Conservation (phyloP, 1,140 invertebrate genomes). For the Drosophila guanche region DNA sequence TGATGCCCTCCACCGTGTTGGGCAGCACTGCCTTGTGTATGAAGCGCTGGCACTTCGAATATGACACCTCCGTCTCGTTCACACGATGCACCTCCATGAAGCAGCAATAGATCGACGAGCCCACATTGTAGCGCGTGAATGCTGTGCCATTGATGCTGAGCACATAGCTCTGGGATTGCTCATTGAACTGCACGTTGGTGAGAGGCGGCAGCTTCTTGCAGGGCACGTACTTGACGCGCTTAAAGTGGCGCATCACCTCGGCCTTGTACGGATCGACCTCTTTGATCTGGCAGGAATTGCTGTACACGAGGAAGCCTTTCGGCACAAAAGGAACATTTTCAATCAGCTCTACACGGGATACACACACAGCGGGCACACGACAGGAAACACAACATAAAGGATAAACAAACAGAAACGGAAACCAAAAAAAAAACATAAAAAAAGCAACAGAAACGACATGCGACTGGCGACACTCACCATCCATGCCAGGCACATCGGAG, state of each 20-base stretch:
- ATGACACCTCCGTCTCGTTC: conserved; percentile 46
- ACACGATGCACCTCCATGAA: conserved; percentile 84
- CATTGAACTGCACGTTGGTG: conserved; percentile 83
- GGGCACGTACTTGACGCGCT: conserved; percentile 85
- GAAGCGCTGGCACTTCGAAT: conserved; percentile 80
- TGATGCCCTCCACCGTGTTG: conserved; percentile 84
- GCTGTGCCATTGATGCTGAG: conserved; percentile 65
- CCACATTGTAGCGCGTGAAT: conserved; percentile 67
- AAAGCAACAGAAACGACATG: neutral
- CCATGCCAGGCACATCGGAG: conserved; percentile 71
- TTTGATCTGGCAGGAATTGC: conserved; percentile 88
- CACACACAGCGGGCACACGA: neutral
- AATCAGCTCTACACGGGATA: neutral
- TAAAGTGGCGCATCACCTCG: conserved; percentile 86
- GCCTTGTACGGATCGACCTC: conserved; percentile 88
- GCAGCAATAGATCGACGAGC: conserved; percentile 84
- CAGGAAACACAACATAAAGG: neutral
- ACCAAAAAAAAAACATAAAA: conserved; percentile 4
- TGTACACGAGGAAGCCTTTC: conserved; percentile 87
- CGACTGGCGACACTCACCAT: conserved; percentile 54
- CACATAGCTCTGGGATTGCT: conserved; percentile 53
- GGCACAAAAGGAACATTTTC: conserved; percentile 41
- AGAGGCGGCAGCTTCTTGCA: conserved; percentile 85
- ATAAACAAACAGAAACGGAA: neutral
- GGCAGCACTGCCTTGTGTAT: conserved; percentile 67